Percentiles rank a stretch among this genome's conserved stretches.
These are phyloP conservation scores for Charaxes varanes DNA, from an alignment of 1,140 invertebrate genomes.

Conservation along the genomic window DNA sequence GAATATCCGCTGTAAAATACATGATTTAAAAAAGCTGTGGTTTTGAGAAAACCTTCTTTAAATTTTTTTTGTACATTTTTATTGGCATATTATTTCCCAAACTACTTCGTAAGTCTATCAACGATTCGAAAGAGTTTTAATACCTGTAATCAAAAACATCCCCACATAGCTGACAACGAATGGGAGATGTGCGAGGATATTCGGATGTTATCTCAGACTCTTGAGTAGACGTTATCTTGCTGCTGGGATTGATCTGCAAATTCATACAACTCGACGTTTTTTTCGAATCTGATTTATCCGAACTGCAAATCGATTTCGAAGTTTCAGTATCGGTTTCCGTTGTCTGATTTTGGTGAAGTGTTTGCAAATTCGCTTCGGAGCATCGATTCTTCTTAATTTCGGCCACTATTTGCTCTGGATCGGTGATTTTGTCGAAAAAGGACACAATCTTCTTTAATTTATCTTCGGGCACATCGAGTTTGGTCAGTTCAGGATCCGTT, in stretches of 20 bases:
- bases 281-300: conserved; percentile 21
- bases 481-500: conserved; percentile 40
- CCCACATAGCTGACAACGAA: conserved; percentile 43
- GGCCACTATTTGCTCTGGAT: conserved; percentile 37
- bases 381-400: conserved; percentile 39
- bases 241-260: conserved; percentile 14
- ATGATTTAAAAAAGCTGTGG: too few species aligned
- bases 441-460: conserved; percentile 61
- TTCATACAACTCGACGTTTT: conserved; percentile 29
- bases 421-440: conserved; percentile 52
- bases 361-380: conserved; percentile 30
- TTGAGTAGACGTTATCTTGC: conserved; percentile 16
- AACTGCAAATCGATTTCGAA: too few species aligned
- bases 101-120: neutral
- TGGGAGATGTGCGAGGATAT: conserved; percentile 10
- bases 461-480: conserved; percentile 42
- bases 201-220: conserved; percentile 30
- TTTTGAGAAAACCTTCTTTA: too few species aligned
- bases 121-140: neutral
- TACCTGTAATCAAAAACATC: conserved; percentile 45
- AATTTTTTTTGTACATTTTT: too few species aligned
- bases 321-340: conserved; percentile 17
- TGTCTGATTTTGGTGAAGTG: conserved; percentile 16
- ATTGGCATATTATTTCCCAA: neutral
- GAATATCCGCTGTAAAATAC: too few species aligned